Evolutionary conservation across 2,797 vertebrate species (phyloP).

Genomic region (Hypotaenidia okinawae): DNA sequence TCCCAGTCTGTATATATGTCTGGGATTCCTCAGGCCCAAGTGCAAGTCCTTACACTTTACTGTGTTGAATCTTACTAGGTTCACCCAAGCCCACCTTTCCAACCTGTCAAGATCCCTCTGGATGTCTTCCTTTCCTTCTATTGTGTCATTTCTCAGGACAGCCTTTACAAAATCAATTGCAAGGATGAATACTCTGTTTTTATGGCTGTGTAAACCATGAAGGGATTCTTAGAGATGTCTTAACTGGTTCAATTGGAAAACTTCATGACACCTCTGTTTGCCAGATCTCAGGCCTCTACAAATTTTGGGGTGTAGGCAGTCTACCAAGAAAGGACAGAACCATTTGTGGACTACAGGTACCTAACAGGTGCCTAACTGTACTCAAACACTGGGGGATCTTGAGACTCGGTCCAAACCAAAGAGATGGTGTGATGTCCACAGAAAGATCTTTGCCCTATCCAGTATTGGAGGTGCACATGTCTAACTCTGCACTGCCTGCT

Average conservation of each 20-base stretch:
- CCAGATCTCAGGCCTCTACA: background rate
- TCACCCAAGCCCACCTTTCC: no score
- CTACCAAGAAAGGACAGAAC: background rate
- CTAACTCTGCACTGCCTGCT: background rate
- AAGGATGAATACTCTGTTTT: background rate
- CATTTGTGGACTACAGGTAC: background rate
- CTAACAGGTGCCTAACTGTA: background rate
- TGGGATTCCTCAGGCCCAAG: no score
- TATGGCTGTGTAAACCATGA: background rate
- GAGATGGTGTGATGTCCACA: background rate
- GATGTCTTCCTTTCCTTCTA: no score
- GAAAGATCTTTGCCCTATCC: background rate
- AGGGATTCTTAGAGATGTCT: background rate
- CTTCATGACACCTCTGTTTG: background rate
- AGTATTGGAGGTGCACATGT: background rate
- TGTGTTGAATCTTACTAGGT: no score
- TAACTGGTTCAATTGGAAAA: background rate
- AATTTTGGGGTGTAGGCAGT: background rate
- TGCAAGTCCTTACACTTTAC: no score
- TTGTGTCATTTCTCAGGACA: background rate
- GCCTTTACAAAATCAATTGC: background rate
- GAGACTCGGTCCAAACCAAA: background rate
- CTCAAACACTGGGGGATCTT: background rate
- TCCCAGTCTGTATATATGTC: no score
- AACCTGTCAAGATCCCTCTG: no score